Conservation (phyloP, 2,888 invertebrate species). For the Andrena trimmerana region DNA sequence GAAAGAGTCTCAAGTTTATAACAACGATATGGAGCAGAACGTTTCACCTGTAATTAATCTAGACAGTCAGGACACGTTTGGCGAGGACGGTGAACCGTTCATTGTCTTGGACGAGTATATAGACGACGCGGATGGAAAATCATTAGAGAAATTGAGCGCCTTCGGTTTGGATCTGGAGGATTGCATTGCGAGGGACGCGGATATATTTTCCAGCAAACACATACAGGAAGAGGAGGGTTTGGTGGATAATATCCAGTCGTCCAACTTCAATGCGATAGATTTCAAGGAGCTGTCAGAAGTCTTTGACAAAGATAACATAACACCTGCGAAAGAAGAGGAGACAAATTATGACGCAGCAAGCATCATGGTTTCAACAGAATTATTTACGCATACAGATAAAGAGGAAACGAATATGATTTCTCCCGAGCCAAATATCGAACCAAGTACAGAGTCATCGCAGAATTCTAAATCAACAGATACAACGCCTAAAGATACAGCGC, state of each 20-base stretch:
- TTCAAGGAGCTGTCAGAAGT: constrained; percentile 31
- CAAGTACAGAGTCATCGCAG: not conserved
- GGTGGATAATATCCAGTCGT: not conserved
- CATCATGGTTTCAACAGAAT: not conserved
- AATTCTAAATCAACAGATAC: not conserved
- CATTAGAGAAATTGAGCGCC: constrained; percentile 11
- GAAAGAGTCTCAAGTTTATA: not conserved
- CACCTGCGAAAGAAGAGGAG: not conserved
- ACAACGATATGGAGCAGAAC: not conserved
- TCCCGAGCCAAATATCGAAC: not conserved
- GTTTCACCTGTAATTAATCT: not conserved
- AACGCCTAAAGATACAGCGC: no score
- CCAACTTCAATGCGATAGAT: constrained; percentile 13
- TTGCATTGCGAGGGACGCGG: constrained; percentile 34
- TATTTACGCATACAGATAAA: not conserved
- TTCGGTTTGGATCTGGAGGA: constrained; percentile 35
- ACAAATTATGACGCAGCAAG: not conserved
- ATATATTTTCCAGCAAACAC: constrained; percentile 12
- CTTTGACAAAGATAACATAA: not conserved
- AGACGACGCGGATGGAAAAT: constrained; percentile 32
- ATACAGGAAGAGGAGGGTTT: not conserved
- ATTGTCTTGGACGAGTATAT: constrained; percentile 47
- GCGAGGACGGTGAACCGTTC: constrained; percentile 33
- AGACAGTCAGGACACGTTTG: not conserved
- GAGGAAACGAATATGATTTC: not conserved